These are phyloP conservation scores for Cosmorhoe ocellata DNA, from an alignment of 2,888 invertebrate species.

Conservation along the genomic window DNA sequence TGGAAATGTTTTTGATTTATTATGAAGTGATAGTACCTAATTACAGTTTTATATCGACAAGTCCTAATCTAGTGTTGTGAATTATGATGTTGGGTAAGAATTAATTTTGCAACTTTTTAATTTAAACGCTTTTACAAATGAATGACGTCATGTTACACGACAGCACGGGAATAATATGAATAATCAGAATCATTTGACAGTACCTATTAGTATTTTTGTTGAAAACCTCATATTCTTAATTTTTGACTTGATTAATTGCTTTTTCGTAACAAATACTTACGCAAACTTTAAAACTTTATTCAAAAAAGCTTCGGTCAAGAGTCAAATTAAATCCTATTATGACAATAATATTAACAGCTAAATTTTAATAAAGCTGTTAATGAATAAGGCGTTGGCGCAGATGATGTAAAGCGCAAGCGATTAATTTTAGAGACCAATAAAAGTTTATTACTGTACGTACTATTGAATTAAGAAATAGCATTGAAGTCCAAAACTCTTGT, in stretches of 20 bases:
- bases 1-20: slow-evolving; percentile 15
- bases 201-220: no score
- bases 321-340: slow-evolving; percentile 18
- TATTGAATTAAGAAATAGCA: slow-evolving; percentile 49
- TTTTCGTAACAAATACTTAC: no score
- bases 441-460: slow-evolving; percentile 48
- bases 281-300: no score
- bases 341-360: slow-evolving; percentile 27
- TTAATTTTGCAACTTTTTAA: background rate
- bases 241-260: no score
- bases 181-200: no score
- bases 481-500: slow-evolving; percentile 42
- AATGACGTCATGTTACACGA: no score
- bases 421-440: slow-evolving; percentile 61
- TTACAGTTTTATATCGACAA: slow-evolving; percentile 17
- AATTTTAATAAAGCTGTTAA: slow-evolving; percentile 22
- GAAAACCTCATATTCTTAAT: no score
- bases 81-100: slow-evolving; percentile 15
- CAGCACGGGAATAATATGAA: no score
- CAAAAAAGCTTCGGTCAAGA: no score
- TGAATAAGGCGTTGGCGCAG: slow-evolving; percentile 41
- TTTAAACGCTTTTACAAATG: background rate
- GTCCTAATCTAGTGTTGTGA: slow-evolving; percentile 15
- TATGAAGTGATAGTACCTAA: slow-evolving; percentile 11
- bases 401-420: slow-evolving; percentile 47